Conservation (phyloP, 1,140 invertebrate species). For the Diachasmimorpha longicaudata region DNA sequence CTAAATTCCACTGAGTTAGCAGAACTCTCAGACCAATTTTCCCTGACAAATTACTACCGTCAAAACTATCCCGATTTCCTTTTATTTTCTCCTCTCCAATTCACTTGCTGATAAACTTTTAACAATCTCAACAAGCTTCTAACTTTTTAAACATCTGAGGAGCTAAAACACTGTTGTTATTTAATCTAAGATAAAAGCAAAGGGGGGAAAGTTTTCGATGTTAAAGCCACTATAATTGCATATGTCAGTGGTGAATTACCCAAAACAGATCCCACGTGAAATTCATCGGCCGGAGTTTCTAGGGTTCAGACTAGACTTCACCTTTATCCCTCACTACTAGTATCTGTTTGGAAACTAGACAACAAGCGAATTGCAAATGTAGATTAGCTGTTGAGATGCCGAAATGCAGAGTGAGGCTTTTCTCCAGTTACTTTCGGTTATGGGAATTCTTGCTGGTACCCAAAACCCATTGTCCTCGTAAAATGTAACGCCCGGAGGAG, state of each 20-base stretch:
- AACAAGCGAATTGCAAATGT: constrained; percentile 34
- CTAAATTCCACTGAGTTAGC: background rate
- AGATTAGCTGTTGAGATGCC: constrained; percentile 40
- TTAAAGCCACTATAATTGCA: background rate
- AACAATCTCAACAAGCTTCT: background rate
- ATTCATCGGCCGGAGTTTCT: background rate
- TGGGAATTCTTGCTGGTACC: constrained; percentile 33
- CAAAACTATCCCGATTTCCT: background rate
- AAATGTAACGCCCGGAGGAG: constrained; percentile 57
- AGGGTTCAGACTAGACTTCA: background rate
- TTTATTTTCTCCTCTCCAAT: background rate
- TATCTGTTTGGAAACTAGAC: constrained; percentile 20
- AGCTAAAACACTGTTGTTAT: background rate
- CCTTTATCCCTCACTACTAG: background rate
- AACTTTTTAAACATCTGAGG: background rate
- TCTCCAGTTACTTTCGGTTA: constrained; percentile 45
- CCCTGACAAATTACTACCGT: background rate
- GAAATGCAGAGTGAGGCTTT: constrained; percentile 29
- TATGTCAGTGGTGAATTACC: too few species aligned
- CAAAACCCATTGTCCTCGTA: constrained; percentile 45
- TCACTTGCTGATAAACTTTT: background rate
- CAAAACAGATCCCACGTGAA: background rate
- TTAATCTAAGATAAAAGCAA: background rate
- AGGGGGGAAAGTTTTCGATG: background rate
- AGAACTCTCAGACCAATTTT: background rate